Evolutionary conservation across 2,888 invertebrate genomes (phyloP).

Genomic region (Patella pellucida): DNA sequence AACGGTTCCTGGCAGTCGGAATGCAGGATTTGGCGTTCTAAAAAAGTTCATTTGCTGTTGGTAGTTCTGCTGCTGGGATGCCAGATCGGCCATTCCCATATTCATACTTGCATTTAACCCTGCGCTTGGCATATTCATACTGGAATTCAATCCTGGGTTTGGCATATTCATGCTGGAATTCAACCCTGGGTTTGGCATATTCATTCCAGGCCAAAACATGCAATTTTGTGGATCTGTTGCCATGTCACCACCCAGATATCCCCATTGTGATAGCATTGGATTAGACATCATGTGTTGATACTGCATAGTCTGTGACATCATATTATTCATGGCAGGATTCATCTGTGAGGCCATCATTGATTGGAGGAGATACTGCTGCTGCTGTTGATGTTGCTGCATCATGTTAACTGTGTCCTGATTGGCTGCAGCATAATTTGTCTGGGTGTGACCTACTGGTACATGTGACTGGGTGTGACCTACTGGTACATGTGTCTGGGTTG

Average conservation of each 20-base stretch:
- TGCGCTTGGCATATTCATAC: background rate
- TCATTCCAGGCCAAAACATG: background rate
- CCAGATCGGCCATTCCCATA: too few species aligned
- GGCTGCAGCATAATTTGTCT: background rate
- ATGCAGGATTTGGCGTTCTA: background rate
- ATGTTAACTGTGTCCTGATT: background rate
- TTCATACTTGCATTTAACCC: background rate
- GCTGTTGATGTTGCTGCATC: background rate
- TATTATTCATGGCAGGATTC: constrained; percentile 17
- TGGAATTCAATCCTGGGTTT: background rate
- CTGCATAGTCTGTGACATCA: constrained; percentile 5
- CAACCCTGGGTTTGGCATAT: background rate
- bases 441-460: background rate
- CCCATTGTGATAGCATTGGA: background rate
- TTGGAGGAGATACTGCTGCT: constrained; percentile 17
- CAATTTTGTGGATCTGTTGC: background rate
- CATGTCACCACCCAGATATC: background rate
- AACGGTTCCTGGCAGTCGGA: background rate
- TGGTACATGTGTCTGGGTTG: constrained; percentile 1
- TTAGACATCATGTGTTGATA: constrained; percentile 17
- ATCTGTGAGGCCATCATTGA: constrained; percentile 15
- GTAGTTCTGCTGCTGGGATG: background rate
- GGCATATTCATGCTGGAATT: background rate
- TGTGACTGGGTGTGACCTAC: background rate
- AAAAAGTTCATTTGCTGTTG: background rate